A percentile compares a stretch with the other conserved stretches of the same genome.
Conservation (phyloP, 2,113 vertebrate genomes). For the Cichladusa arquata region DNA sequence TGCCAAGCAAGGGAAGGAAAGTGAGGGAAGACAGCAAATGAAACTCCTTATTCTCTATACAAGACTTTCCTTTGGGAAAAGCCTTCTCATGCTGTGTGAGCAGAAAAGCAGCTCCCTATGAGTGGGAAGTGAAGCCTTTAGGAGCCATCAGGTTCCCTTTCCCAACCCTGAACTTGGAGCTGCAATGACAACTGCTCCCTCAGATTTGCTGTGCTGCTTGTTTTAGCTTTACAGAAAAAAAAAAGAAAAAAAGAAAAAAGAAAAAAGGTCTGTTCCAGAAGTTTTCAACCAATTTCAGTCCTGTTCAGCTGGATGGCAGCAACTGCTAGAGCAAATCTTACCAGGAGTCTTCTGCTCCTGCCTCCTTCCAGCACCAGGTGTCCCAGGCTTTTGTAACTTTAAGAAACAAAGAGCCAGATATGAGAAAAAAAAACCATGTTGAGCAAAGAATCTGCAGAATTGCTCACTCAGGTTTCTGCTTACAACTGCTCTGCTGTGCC, state of each 20-base stretch:
- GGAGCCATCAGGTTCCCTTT: not conserved
- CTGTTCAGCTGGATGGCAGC: not conserved
- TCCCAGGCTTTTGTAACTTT: not conserved
- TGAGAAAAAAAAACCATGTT: not conserved
- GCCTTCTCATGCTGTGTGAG: not conserved
- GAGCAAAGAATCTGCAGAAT: not conserved
- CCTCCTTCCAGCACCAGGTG: not conserved
- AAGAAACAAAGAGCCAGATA: not conserved
- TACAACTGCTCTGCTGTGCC: not conserved
- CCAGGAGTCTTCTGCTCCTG: not conserved
- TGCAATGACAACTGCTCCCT: not conserved
- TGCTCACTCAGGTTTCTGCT: not conserved
- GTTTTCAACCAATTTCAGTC: not conserved
- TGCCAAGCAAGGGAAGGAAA: not conserved
- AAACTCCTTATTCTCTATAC: not conserved
- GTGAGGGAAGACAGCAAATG: not conserved
- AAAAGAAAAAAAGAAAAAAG: not conserved
- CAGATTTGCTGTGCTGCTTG: not conserved
- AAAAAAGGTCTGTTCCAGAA: not conserved
- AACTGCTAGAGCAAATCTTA: not conserved
- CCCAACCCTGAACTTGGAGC: rapidly evolving
- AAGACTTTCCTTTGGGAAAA: not conserved
- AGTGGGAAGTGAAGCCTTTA: not conserved
- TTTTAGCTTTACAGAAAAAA: not conserved
- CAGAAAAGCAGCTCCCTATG: not conserved